Base-by-base conservation (phyloP, 2,888 invertebrate species). In the Neoaliturus tenellus region DNA sequence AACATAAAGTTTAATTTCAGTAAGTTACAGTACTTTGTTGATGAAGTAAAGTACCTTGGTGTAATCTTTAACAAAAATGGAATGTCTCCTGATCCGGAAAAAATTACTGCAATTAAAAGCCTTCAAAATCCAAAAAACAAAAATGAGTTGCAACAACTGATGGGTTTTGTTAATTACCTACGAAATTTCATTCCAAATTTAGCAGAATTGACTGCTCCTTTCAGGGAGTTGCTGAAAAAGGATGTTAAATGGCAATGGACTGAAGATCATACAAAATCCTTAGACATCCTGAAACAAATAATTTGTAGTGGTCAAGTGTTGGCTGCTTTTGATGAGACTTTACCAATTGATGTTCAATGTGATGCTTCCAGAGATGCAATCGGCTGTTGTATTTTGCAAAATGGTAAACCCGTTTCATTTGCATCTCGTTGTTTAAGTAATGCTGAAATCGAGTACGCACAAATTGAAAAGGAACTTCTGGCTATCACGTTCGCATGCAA, bases 381-480 rank as follows among this genome's bases (percentile, higher is more conserved):
- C 25, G 75, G 75, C 86, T 84, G 81, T 33, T 84, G 81, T 78
- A 75, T 82, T 62, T 69, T 82, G 67, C 82, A 82, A 82, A 80
- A 82, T 82, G 78, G 75, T 39, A 81, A 80, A 75, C 84, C 82
- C 23, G 55, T 84, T 62, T 84, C 44, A 48, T 80, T 84, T 78
- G 62, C 31, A 69, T 58, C 75, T 33, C 25, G 51, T 20, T 84
- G 78, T 82, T 82, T 84, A 35, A 82, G 82, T 73, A 35, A 73
- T 82, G 82, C 82, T 80, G 82, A 78, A 84, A 81, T 82, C 62
- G 25, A 82, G 48, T 84, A 82, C 69, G 87, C 89, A 4, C 90
- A 91, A 87, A 90, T 90, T 23, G 90, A 87, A 90, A 90, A 84
- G 82, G 89, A 90, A 85, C 82, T 89, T 0, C 85, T 90, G 62